Conservation (phyloP, 2,797 vertebrate genomes). For the Epinephelus awoara region DNA sequence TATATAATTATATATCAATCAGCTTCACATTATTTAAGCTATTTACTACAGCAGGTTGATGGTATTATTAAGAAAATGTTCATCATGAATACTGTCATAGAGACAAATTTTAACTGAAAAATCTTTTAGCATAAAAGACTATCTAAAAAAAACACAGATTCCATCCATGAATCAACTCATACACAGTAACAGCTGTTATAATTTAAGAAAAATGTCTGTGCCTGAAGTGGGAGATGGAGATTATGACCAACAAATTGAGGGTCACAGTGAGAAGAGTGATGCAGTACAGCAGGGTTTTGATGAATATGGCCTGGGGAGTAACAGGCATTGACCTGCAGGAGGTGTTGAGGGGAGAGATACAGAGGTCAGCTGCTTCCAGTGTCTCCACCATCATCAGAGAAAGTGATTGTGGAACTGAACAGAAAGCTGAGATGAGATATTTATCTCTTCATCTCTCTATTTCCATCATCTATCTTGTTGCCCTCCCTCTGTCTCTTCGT, state of each 20-base stretch:
- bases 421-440: neutral
- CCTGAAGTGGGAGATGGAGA: conserved; percentile 81
- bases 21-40: neutral
- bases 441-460: neutral
- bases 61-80: neutral
- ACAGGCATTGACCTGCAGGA: neutral
- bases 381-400: conserved; percentile 4
- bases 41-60: neutral
- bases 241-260: conserved; percentile 77
- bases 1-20: neutral
- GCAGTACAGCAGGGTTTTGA: conserved; percentile 39
- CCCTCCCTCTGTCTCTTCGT: neutral
- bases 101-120: neutral
- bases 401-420: neutral
- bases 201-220: neutral
- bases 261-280: conserved; percentile 63
- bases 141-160: neutral
- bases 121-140: neutral
- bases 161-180: neutral
- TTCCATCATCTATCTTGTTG: neutral
- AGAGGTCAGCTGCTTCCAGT: neutral
- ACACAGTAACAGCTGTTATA: neutral
- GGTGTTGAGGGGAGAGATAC: conserved; percentile 12
- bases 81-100: neutral
- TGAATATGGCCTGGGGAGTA: neutral